These are phyloP conservation scores for Sinocyclocheilus maitianheensis DNA, from an alignment of 2,113 vertebrate genomes.

Conservation along the genomic window DNA sequence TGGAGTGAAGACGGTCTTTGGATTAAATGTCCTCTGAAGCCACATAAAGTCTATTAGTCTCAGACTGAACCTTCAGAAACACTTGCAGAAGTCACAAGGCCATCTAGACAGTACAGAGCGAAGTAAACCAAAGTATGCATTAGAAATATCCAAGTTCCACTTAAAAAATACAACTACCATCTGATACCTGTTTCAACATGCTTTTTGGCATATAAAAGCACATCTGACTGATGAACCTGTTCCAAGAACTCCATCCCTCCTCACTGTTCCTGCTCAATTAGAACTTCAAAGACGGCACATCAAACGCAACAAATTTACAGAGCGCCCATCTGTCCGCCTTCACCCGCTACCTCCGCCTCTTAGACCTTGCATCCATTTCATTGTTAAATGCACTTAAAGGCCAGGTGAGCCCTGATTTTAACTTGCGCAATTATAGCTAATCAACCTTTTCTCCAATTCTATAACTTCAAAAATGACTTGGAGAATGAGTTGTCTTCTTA, in stretches of 20 bases:
- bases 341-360: slow-evolving; percentile 11
- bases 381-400: background rate
- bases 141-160: slow-evolving; percentile 22
- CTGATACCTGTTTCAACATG: slow-evolving; percentile 13
- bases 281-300: slow-evolving; percentile 57
- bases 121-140: background rate
- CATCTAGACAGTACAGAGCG: slow-evolving; percentile 6
- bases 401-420: background rate
- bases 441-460: background rate
- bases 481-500: background rate
- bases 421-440: background rate
- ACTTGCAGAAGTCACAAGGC: slow-evolving; percentile 15
- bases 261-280: slow-evolving; percentile 42
- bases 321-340: slow-evolving; percentile 13
- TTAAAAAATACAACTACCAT: slow-evolving; percentile 1
- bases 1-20: slow-evolving; percentile 48
- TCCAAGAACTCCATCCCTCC: background rate
- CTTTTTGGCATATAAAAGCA: slow-evolving; percentile 8
- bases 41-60: slow-evolving; percentile 41
- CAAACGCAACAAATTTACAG: slow-evolving; percentile 51
- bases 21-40: slow-evolving; percentile 52
- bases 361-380: slow-evolving; percentile 3
- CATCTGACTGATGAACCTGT: background rate
- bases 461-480: background rate
- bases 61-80: slow-evolving; percentile 18